phyloP scores from a whole-genome alignment of 2,888 invertebrate species.

The Acronicta psi region DNA sequence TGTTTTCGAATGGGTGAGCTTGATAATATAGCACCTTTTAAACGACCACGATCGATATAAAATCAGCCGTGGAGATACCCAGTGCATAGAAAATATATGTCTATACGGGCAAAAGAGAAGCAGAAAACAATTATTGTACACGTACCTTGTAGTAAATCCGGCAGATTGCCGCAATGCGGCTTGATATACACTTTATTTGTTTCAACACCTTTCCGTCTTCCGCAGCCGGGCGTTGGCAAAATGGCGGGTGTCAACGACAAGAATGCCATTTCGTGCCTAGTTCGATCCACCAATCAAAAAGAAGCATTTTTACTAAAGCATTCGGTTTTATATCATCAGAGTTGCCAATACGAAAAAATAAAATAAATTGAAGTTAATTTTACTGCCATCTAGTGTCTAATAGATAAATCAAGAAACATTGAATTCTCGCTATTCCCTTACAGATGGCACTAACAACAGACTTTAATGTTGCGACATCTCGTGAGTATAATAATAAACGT shows the following conservation, averaged over 20 bases:
- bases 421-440: background rate
- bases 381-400: conserved; percentile 59
- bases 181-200: conserved; percentile 64
- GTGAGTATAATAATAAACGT: background rate
- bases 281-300: conserved; percentile 81
- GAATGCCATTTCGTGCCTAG: conserved; percentile 60
- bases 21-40: conserved; percentile 86
- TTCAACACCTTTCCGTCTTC: conserved; percentile 43
- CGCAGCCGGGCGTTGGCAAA: conserved; percentile 65
- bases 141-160: conserved; percentile 69
- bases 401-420: conserved; percentile 40
- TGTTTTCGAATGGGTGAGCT: conserved; percentile 88
- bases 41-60: conserved; percentile 89
- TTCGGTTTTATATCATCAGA: conserved; percentile 70
- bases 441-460: conserved; percentile 31
- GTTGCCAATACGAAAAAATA: conserved; percentile 70
- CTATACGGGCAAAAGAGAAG: conserved; percentile 3
- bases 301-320: conserved; percentile 71
- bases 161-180: conserved; percentile 81
- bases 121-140: conserved; percentile 24
- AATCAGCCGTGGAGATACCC: conserved; percentile 89
- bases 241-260: conserved; percentile 74
- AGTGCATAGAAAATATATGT: conserved; percentile 80
- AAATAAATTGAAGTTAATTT: background rate
- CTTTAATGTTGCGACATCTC: conserved; percentile 11